Conservation (phyloP, 1,140 invertebrate species). For the Pachyrhynchus sulphureomaculatus region DNA sequence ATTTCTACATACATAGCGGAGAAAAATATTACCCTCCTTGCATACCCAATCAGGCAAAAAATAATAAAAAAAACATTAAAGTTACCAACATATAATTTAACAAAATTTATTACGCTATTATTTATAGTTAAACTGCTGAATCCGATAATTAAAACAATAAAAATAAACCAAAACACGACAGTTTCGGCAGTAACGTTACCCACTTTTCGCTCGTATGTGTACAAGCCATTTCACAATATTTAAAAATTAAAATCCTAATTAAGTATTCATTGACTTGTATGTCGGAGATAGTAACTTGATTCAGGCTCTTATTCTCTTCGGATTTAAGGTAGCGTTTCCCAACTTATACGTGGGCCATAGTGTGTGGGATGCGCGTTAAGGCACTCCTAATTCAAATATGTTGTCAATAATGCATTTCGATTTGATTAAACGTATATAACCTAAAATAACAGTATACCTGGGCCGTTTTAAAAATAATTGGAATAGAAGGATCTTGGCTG, state of each 20-base stretch:
- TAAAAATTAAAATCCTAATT: conserved; percentile 41
- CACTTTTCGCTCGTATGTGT: no score
- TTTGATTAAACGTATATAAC: conserved; percentile 37
- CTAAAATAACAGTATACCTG: conserved; percentile 24
- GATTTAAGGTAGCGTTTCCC: conserved; percentile 36
- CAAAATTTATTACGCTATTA: no score
- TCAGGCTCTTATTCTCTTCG: conserved; percentile 29
- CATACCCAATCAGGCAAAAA: no score
- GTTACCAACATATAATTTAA: no score
- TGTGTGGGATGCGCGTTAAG: conserved; percentile 37
- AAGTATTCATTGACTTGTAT: conserved; percentile 36
- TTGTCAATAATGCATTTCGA: conserved; percentile 41
- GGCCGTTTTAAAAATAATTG: neutral
- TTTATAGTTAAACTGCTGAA: no score
- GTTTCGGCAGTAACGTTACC: no score
- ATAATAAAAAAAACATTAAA: no score
- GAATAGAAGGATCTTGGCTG: no score
- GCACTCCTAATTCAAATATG: conserved; percentile 47
- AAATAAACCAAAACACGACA: no score
- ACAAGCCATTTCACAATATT: conserved; percentile 17
- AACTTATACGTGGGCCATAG: conserved; percentile 37
- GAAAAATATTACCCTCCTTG: no score
- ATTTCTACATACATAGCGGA: no score
- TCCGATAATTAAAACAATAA: no score
- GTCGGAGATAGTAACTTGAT: conserved; percentile 29